Evolutionary conservation across 2,888 invertebrate genomes (phyloP).

Genomic region (Andrena fulva): DNA sequence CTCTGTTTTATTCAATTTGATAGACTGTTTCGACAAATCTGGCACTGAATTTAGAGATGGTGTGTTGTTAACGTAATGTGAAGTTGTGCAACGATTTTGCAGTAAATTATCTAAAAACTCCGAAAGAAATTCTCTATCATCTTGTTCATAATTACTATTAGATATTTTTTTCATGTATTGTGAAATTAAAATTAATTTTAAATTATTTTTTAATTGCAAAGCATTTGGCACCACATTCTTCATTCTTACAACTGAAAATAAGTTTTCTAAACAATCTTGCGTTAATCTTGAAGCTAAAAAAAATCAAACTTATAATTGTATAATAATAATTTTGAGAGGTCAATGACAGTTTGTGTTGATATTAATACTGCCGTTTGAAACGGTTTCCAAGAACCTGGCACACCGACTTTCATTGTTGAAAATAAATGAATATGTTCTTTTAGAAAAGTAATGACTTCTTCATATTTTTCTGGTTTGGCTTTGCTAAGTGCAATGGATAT

Average conservation of each 20-base stretch:
- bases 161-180: background rate
- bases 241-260: background rate
- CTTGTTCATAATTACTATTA: background rate
- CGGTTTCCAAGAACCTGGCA: background rate
- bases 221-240: background rate
- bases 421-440: background rate
- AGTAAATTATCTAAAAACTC: conserved; percentile 1
- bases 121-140: background rate
- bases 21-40: background rate
- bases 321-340: background rate
- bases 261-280: background rate
- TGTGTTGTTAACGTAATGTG: background rate
- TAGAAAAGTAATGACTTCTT: background rate
- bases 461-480: conserved; percentile 2
- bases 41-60: background rate
- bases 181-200: background rate
- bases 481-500: background rate
- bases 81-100: background rate
- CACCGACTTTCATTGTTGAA: background rate
- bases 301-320: background rate
- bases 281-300: background rate
- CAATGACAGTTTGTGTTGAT: background rate
- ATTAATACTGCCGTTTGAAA: background rate
- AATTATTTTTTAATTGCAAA: background rate
- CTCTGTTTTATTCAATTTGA: background rate